Percentiles rank a stretch among this genome's conserved stretches.
These are phyloP conservation scores for Oryzias woworae DNA, from an alignment of 2,113 vertebrate species.

Conservation along the genomic window DNA sequence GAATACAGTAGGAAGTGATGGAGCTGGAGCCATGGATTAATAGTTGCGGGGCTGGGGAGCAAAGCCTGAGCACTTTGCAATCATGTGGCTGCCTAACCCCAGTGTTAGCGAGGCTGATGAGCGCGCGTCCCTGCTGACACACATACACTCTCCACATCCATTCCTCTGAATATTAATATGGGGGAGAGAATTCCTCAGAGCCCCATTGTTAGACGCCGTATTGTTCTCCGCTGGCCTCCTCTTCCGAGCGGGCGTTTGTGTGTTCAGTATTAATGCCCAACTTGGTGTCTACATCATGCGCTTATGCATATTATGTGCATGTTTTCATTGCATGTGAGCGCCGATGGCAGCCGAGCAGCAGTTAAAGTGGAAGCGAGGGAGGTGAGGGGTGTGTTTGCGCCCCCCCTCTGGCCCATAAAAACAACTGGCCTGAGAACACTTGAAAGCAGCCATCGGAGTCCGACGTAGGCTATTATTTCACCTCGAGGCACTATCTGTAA, in stretches of 20 bases:
- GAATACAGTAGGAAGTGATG: slow-evolving; percentile 49
- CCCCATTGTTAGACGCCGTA: slow-evolving; percentile 66
- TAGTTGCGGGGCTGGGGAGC: slow-evolving; percentile 59
- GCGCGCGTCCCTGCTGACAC: slow-evolving; percentile 69
- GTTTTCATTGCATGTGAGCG: slow-evolving; percentile 48
- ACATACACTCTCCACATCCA: slow-evolving; percentile 54
- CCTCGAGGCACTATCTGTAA: slow-evolving; percentile 66
- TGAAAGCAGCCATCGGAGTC: slow-evolving; percentile 55
- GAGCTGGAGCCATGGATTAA: slow-evolving; percentile 56
- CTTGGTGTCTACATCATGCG: slow-evolving; percentile 52
- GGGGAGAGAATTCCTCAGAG: slow-evolving; percentile 68
- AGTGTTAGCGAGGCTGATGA: slow-evolving; percentile 71
- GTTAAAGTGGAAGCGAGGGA: slow-evolving; percentile 54
- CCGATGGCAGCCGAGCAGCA: slow-evolving; percentile 51
- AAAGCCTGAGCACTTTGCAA: slow-evolving; percentile 71
- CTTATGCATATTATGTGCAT: slow-evolving; percentile 65
- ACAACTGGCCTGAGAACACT: slow-evolving; percentile 70
- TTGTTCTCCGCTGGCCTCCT: slow-evolving; percentile 70
- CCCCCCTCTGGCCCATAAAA: slow-evolving; percentile 57
- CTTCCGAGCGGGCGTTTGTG: slow-evolving; percentile 20
- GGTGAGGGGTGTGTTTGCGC: slow-evolving; percentile 46
- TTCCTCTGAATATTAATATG: slow-evolving; percentile 73
- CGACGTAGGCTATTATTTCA: slow-evolving; percentile 69
- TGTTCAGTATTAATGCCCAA: slow-evolving; percentile 56
- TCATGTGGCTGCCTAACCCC: slow-evolving; percentile 71